Base-by-base conservation (phyloP, 2,888 invertebrate genomes). In the Trypoxylon attenuatum region DNA sequence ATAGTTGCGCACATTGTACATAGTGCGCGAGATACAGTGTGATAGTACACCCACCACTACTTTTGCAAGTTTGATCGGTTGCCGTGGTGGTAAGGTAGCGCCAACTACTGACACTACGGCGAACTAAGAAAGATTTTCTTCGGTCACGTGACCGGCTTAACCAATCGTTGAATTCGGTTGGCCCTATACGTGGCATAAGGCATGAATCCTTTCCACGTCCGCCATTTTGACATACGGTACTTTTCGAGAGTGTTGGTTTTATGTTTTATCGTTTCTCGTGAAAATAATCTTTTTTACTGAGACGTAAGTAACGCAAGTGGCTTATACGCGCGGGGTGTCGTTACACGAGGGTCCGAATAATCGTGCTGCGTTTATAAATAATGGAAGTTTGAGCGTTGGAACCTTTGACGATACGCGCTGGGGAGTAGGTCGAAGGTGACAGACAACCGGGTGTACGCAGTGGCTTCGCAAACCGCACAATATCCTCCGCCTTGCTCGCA, bases 201-300 rank as follows among this genome's bases (percentile, higher is more conserved):
- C 90, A 91, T 90, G 91, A 91, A 89, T 90, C 88, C 90, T 91
- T 91, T 92, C 91, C 91, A 91, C 91, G 91, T 92, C 92, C 92
- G 93, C 93, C 93, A 93, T 93, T 92, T 93, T 93, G 92, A 92
- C 92, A 92, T 91, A 90, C 91, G 91, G 91, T 89, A 90, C 91
- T 90, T 91, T 91, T 88, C 88, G 87, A 89, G 90, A 90, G 91
- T 90, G 90, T 91, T 90, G 89, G 89, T 90, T 91, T 89, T 90
- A 90, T 91, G 91, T 91, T 90, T 90, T 90, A 89, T 90, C 89
- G 90, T 91, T 91, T 91, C 89, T 89, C 88, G 89, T 88, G 88
- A 89, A 89, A 88, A 88, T 88, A 84, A 83, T 84, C 84, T 84
- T 85, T 86, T 87, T 86, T 85, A 85, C 84, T 83, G 84, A 86